Evolutionary conservation across 2,888 invertebrate species (phyloP).

Genomic region (Tipula lateralis): DNA sequence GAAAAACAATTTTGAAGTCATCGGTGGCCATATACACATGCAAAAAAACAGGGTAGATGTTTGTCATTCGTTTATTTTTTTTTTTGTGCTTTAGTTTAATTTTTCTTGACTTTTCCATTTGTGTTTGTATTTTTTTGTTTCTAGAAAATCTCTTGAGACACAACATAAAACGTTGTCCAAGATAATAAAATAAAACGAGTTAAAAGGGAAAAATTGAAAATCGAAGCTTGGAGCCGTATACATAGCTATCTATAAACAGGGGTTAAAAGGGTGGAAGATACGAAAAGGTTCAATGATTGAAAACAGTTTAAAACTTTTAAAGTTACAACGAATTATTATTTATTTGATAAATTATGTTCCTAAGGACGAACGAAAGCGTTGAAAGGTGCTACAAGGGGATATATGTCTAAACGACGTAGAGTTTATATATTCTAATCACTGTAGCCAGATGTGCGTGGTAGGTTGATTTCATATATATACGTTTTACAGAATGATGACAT

Average conservation of each 20-base stretch:
- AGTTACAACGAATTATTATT: neutral
- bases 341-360: neutral
- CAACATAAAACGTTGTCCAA: neutral
- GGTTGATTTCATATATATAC: neutral
- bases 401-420: neutral
- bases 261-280: neutral
- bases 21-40: too few species aligned
- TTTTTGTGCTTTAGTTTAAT: neutral
- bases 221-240: neutral
- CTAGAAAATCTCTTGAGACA: neutral
- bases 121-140: neutral
- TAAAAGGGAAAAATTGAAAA: constrained; percentile 5
- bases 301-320: neutral
- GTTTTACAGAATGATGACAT: neutral
- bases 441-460: neutral
- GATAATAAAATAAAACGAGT: neutral
- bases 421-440: neutral
- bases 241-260: neutral
- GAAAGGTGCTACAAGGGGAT: neutral
- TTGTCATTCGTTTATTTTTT: neutral
- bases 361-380: neutral
- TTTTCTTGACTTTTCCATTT: neutral
- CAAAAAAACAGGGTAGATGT: too few species aligned
- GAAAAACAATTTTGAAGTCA: too few species aligned
- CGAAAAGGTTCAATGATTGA: neutral